phyloP scores from a whole-genome alignment of 2,888 invertebrate species.

The Euplagia quadripunctaria region DNA sequence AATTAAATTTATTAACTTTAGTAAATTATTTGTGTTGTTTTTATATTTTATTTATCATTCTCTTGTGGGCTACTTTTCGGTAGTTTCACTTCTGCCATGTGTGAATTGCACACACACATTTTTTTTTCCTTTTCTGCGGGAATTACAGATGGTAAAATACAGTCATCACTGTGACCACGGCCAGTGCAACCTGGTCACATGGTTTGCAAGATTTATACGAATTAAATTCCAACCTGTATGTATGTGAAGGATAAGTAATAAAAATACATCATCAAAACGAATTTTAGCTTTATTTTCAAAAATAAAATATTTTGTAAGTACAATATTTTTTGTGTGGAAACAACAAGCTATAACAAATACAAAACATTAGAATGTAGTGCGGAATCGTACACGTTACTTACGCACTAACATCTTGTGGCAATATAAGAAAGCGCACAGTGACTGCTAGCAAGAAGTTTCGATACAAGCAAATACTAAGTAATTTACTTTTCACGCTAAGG shows the following conservation, averaged over 20 bases:
- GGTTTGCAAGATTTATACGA: too few relatives aligned
- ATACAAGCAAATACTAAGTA: neutral
- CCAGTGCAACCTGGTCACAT: too few relatives aligned
- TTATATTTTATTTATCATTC: too few relatives aligned
- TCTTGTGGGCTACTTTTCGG: too few relatives aligned
- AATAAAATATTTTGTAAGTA: slow-evolving; percentile 75
- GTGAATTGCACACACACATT: too few relatives aligned
- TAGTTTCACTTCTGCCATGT: too few relatives aligned
- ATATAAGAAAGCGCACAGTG: slow-evolving; percentile 6
- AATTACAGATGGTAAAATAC: too few relatives aligned
- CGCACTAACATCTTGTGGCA: slow-evolving; percentile 22
- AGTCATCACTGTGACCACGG: too few relatives aligned
- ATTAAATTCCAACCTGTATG: neutral
- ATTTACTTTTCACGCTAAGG: neutral
- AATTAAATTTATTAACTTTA: too few relatives aligned
- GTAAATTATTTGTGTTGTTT: too few relatives aligned
- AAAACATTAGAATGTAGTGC: slow-evolving; percentile 45
- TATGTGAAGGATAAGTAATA: neutral
- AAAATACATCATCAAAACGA: slow-evolving; percentile 52
- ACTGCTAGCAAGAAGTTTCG: slow-evolving; percentile 25
- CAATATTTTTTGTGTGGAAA: slow-evolving; percentile 60
- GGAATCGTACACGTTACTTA: slow-evolving; percentile 33
- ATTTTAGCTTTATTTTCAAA: slow-evolving; percentile 76
- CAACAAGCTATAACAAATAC: slow-evolving; percentile 41
- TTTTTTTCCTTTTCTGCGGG: too few relatives aligned